Evolutionary conservation across 2,113 vertebrate species (phyloP), one percentile per base, ranked within the genome.

Genomic region (Rhea americana): DNA sequence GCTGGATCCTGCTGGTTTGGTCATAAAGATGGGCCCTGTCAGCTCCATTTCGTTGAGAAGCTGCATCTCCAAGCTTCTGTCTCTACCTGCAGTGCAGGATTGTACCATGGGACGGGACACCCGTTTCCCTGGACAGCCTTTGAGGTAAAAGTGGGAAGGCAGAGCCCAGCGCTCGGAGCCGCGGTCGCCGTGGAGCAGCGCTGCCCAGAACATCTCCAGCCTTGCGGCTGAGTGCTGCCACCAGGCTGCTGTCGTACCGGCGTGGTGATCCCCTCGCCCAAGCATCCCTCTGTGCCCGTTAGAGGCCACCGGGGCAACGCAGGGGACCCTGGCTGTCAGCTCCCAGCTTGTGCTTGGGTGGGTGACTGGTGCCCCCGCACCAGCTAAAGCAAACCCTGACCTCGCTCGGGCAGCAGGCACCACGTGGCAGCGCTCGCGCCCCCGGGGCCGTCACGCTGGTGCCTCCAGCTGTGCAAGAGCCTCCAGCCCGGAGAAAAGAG

Each of bases 61-160:
- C 24, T 12, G 32, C 45, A 10, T 4, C 41, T 50, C n/a, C 0
- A 0, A 56, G 16, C 28, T 55, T 51, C 55, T 70, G n/a, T n/a
- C 45, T 37, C 6, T 37, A 2, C 13, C 26, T 0, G 0, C 13
- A 8, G 45, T 0, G 0, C 3, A 28, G 37, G 28, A 3, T 1
- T 9, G 18, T 32, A 66, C 2, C 19, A 8, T 67, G 41, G 28
- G 25, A 19, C 14, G 43, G 18, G 65, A 45, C 8, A 11, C 11
- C 16, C 24, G 3, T 13, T 26, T 71, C 68, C 68, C 37, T 8
- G 11, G 16, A n/a, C 68, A 71, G 48, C 25, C 25, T 53, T 53
- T 72, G 68, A 48, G 48, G 25, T 72, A n/a, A 28, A 7, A n/a
- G 58, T 28, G 17, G 55, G 17, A 24, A 9, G 70, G 55, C 59